phyloP scores from a whole-genome alignment of 2,888 invertebrate genomes.

The Steromphala cineraria region DNA sequence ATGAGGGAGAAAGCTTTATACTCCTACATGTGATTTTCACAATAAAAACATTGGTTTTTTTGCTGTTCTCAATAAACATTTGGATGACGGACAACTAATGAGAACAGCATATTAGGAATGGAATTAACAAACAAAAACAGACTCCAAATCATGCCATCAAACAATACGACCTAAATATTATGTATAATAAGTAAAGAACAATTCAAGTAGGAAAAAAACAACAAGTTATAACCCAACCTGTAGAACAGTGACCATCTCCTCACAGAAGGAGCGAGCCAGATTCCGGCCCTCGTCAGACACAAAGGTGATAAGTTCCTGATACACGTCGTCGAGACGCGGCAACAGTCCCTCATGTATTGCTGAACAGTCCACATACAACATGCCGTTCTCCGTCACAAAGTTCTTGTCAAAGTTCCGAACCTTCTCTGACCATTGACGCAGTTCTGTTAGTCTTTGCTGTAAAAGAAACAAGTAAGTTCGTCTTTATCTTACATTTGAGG shows the following conservation, averaged over 20 bases:
- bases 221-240: slow-evolving; percentile 49
- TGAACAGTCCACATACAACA: slow-evolving; percentile 70
- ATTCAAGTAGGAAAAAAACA: not conserved
- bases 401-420: slow-evolving; percentile 69
- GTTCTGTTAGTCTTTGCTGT: slow-evolving; percentile 73
- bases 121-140: no score
- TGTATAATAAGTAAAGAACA: no score
- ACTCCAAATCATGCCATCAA: no score
- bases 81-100: no score
- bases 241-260: slow-evolving; percentile 63
- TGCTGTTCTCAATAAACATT: no score
- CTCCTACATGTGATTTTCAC: no score
- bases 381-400: slow-evolving; percentile 68
- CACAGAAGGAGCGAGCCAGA: slow-evolving; percentile 65
- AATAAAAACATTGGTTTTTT: no score
- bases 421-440: slow-evolving; percentile 72
- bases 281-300: slow-evolving; percentile 67
- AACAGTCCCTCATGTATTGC: slow-evolving; percentile 67
- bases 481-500: no score
- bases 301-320: slow-evolving; percentile 68
- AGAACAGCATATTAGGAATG: no score
- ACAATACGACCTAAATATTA: no score
- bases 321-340: slow-evolving; percentile 68
- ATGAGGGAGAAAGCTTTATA: no score
- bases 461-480: no score